phyloP scores from a whole-genome alignment of 1,140 invertebrate species.

The Sitophilus oryzae region DNA sequence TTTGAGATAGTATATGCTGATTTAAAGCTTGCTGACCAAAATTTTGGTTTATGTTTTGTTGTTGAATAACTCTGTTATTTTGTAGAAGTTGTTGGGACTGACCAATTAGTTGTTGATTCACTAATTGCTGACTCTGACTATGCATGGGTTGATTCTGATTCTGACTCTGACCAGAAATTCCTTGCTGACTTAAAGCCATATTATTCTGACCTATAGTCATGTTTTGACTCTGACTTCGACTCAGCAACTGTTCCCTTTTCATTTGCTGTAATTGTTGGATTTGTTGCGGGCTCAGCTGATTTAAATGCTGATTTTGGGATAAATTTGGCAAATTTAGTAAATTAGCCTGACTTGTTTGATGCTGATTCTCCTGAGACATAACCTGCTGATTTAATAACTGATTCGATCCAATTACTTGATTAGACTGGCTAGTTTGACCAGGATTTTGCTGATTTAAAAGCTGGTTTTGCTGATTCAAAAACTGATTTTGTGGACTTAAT shows the following conservation, averaged over 20 bases:
- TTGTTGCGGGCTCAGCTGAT: constrained; percentile 19
- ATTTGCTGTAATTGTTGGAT: constrained; percentile 21
- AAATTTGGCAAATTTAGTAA: constrained; percentile 14
- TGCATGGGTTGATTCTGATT: constrained; percentile 10
- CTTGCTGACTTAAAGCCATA: constrained; percentile 16
- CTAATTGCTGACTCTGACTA: constrained; percentile 9
- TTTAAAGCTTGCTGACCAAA: constrained; percentile 18
- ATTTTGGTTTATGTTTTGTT: constrained; percentile 25
- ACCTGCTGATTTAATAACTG: constrained; percentile 21
- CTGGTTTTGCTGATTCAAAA: constrained; percentile 33
- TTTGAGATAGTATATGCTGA: constrained; percentile 23
- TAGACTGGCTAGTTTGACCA: no score
- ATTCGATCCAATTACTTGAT: constrained; percentile 23
- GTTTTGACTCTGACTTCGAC: constrained; percentile 15
- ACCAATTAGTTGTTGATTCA: constrained; percentile 16
- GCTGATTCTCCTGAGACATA: constrained; percentile 3
- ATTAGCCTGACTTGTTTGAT: constrained; percentile 6
- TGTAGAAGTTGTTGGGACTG: constrained; percentile 14
- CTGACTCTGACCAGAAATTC: neutral
- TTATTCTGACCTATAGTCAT: constrained; percentile 10
- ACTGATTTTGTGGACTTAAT: constrained; percentile 36
- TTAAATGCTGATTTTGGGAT: constrained; percentile 19
- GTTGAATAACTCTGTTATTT: constrained; percentile 21
- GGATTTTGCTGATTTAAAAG: constrained; percentile 4
- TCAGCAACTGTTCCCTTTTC: constrained; percentile 19